Evolutionary conservation across 2,888 invertebrate species (phyloP).

Genomic region (Caenorhabditis japonica): DNA sequence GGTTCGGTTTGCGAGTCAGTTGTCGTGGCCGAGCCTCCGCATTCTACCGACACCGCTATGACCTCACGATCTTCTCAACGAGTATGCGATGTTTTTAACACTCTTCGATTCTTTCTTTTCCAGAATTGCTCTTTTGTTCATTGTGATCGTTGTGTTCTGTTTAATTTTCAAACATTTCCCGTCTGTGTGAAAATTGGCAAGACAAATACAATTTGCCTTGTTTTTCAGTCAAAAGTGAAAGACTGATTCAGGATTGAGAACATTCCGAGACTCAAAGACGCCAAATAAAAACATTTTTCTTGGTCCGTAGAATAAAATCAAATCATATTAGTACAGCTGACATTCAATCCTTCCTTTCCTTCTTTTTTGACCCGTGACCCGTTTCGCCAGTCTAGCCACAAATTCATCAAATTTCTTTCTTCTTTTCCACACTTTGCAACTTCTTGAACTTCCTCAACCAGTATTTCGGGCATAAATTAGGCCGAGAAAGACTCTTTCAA

Average conservation of each 20-base stretch:
- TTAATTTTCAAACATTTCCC: neutral
- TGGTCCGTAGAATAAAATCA: neutral
- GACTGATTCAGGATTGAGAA: no score
- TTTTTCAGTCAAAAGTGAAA: conserved; percentile 33
- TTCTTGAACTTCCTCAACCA: conserved; percentile 10
- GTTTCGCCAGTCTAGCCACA: conserved; percentile 18
- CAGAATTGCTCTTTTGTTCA: neutral
- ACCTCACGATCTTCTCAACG: conserved; percentile 36
- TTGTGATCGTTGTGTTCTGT: neutral
- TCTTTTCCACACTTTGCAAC: neutral
- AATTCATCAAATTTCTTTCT: conserved; percentile 46
- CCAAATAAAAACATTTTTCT: conserved; percentile 11
- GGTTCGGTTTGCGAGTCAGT: conserved; percentile 47
- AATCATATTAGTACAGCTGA: conserved; percentile 46
- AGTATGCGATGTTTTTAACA: conserved; percentile 16
- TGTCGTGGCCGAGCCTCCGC: conserved; percentile 36
- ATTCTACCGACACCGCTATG: conserved; percentile 36
- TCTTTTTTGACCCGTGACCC: neutral
- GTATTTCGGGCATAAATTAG: conserved; percentile 36
- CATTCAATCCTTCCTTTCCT: conserved; percentile 19
- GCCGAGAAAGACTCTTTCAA: conserved; percentile 5
- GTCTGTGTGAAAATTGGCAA: conserved; percentile 15
- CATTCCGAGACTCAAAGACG: neutral
- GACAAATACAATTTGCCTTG: conserved; percentile 30
- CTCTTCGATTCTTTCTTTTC: neutral